Percentiles rank a stretch among this genome's conserved stretches.
Evolutionary conservation across 2,888 invertebrate genomes (phyloP).

Genomic region (Anodontia alba): DNA sequence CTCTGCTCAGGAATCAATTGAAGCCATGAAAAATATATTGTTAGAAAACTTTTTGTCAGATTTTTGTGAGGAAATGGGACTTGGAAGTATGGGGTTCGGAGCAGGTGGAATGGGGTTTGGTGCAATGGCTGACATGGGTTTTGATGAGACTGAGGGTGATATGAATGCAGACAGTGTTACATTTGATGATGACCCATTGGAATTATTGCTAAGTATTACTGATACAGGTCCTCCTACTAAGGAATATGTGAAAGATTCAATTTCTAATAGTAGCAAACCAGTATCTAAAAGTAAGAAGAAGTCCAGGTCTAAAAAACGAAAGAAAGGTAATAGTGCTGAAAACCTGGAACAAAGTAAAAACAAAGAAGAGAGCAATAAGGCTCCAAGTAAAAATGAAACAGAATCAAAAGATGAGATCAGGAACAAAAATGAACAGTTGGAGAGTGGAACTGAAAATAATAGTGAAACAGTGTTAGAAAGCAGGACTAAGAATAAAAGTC

Average conservation of each 20-base stretch:
- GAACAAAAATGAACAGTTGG: not conserved
- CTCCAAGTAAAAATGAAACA: not conserved
- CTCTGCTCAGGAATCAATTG: not conserved
- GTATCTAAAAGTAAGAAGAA: conserved; percentile 5
- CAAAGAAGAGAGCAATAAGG: not conserved
- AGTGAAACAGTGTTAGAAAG: not conserved
- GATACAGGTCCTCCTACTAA: not conserved
- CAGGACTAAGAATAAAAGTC: not conserved
- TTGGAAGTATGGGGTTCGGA: not conserved
- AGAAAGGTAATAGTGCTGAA: conserved; percentile 4
- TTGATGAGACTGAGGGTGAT: conserved; percentile 4
- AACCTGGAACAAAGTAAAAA: conserved; percentile 37
- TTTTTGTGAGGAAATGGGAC: conserved; percentile 12
- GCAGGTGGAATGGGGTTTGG: not conserved
- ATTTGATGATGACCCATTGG: conserved; percentile 28
- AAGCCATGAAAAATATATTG: conserved; percentile 7
- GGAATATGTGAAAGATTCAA: not conserved
- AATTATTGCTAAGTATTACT: conserved; percentile 4
- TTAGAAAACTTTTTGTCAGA: not conserved
- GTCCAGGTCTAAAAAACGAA: conserved; percentile 9
- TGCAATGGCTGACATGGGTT: not conserved
- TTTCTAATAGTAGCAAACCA: not conserved
- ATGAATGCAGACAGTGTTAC: conserved; percentile 1
- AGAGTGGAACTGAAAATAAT: not conserved
- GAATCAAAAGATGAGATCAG: conserved; percentile 34